Evolutionary conservation across 2,888 invertebrate species (phyloP), one percentile per base, ranked within the genome.

Genomic region (Operophtera brumata): DNA sequence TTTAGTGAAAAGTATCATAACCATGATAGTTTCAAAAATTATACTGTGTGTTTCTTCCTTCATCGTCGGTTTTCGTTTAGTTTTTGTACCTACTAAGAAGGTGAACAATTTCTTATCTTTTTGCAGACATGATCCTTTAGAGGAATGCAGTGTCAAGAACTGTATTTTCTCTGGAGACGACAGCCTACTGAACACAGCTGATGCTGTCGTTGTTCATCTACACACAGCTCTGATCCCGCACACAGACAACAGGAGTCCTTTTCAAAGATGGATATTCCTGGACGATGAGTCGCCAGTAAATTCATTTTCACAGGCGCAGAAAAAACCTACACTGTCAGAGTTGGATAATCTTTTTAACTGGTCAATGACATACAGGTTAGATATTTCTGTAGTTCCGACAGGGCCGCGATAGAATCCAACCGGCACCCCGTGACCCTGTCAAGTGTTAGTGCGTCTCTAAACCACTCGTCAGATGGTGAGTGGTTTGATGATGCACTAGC

Each of bases 261-360:
- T 71, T 2, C 94, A 94, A 75, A 90, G 92, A 61, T 95, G 94
- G 94, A 91, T 94, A 40, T 94, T 94, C 64, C 75, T 94, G 50
- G 93, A 91, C 0, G 94, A 94, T 64, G 94, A 94, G 77, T 92
- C 94, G 12, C 94, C 94, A 0, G 70, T 71, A 8, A 82, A 94
- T 64, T 90, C 92, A 0, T 94, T 94, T 68, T 69, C 91, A 0
- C 63, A 85, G 35, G 66, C 84, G 0, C 69, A 70, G 6, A 66
- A 65, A 8, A 73, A 71, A 35, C 80, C 84, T 1, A 67, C 89
- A 1, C 47, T 78, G 11, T 67, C 72, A 1, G 75, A 89, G 26
- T 91, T 92, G 62, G 87, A 92, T 57, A 90, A 92, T 10, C 59
- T 93, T n/a, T 96, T 94, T 67, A 94, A 94, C 71, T 94, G 94